phyloP scores from a whole-genome alignment of 2,113 vertebrate genomes.

The Muscicapa adusta region DNA sequence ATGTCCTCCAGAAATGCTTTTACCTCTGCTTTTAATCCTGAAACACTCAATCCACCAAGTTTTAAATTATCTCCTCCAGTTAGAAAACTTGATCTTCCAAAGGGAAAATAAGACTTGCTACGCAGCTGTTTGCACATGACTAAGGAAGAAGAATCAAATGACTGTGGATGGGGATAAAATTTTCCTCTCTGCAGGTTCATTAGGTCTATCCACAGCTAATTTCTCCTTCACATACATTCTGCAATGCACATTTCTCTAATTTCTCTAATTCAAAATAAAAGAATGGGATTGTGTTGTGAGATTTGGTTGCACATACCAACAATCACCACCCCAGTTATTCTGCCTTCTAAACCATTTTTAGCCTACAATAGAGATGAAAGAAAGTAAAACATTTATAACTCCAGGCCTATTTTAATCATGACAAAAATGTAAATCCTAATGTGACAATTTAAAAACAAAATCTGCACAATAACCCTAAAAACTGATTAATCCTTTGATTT shows the following conservation, averaged over 20 bases:
- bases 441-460: conserved; percentile 64
- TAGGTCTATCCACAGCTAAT: conserved; percentile 20
- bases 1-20: not conserved
- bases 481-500: conserved; percentile 49
- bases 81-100: not conserved
- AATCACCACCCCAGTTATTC: not conserved
- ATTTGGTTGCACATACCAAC: not conserved
- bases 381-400: conserved; percentile 41
- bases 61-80: not conserved
- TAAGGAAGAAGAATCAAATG: not conserved
- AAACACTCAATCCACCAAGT: not conserved
- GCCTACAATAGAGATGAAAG: conserved; percentile 27
- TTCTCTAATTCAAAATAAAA: conserved; percentile 32
- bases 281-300: not conserved
- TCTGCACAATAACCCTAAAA: conserved; percentile 57
- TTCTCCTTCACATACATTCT: conserved; percentile 25
- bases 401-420: conserved; percentile 50
- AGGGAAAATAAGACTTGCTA: not conserved
- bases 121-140: not conserved
- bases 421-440: conserved; percentile 45
- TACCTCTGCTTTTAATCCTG: not conserved
- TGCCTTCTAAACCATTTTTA: conserved; percentile 47
- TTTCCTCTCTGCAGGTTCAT: conserved; percentile 26
- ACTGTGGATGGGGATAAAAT: not conserved
- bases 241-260: conserved; percentile 23